Base-by-base conservation (phyloP, 35 echinoderm and acorn worm genomes). In the Lytechinus pictus region DNA sequence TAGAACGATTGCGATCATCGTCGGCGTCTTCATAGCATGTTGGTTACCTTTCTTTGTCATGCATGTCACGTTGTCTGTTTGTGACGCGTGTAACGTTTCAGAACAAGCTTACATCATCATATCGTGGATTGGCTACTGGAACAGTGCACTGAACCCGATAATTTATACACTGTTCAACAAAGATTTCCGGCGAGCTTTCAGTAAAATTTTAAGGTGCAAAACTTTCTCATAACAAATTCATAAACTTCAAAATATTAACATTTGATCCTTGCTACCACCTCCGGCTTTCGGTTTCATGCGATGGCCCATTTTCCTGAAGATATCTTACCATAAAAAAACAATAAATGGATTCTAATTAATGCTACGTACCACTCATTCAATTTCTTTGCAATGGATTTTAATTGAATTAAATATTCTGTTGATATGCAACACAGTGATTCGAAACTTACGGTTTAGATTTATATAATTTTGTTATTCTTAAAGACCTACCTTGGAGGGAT, bases 111-210 rank as follows among this genome's bases (percentile, higher is more conserved):
- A 87, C 91, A 55, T 53, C 27, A 29, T 95, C 27, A 55, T 97
- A 55, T 52, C 94, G 10, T 97, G 95, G 97, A 27, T 97, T 6
- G 97, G 97, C 16, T 97, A 95, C 52, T 14, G 52, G 14, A 97
- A 97, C 86, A 96, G 95, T 28, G 95, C 91, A 9, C 57, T 96
- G 27, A 97, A 97, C 66, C 95, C 95, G 8, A 60, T 95, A 8
- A 97, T 97, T 12, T 97, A 97, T 54, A 94, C 97, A 4, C 52
- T 96, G 8, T 97, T 97, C 33, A 97, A 97, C 60, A 97, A 93
- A 88, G 89, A 96, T 9, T 97, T 97, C 86, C 95, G 94, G 51
- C 55, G 61, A 57, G 97, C 95, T 10, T 97, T 97, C 27, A 94
- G 71, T 6, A 94, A 96, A 90, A 91, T 86, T 9, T 86, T 95